Percentiles rank a stretch among this genome's conserved stretches.
These are phyloP conservation scores for Cataglyphis hispanica DNA, from an alignment of 1,140 invertebrate species.

Conservation along the genomic window DNA sequence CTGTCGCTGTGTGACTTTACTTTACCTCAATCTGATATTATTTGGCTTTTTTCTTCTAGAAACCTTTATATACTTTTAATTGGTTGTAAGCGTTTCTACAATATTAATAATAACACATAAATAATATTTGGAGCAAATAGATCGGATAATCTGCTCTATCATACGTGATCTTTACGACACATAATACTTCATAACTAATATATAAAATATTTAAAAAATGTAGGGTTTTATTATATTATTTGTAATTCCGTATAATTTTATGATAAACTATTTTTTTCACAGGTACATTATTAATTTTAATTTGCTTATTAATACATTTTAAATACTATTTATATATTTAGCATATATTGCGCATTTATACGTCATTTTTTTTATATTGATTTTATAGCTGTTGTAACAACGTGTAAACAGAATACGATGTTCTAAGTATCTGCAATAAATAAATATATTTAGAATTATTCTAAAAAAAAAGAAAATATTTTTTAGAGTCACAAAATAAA, in stretches of 20 bases:
- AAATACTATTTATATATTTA: constrained; percentile 1
- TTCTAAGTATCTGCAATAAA: constrained; percentile 18
- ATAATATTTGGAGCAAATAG: not conserved
- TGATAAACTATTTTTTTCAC: not conserved
- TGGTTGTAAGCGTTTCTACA: not conserved
- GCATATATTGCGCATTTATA: not conserved
- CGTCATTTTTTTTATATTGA: not conserved
- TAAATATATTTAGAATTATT: not conserved
- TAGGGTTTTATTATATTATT: not conserved
- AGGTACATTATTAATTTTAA: not conserved
- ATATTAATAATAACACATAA: not conserved
- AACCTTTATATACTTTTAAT: not conserved
- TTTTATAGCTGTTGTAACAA: constrained; percentile 8
- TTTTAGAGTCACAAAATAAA: not conserved
- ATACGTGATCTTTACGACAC: not conserved
- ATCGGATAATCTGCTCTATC: not conserved
- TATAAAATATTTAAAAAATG: not conserved
- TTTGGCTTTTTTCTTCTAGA: not conserved
- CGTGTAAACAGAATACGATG: constrained; percentile 5
- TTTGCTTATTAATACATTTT: not conserved
- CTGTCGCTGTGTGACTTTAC: constrained; percentile 3
- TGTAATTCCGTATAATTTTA: not conserved
- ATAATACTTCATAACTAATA: not conserved
- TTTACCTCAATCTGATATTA: not conserved
- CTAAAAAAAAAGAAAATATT: too few relatives aligned